A percentile compares a stretch with the other conserved stretches of the same genome.
Conservation (phyloP, 2,113 vertebrate genomes). For the Pycnonotus jocosus region DNA sequence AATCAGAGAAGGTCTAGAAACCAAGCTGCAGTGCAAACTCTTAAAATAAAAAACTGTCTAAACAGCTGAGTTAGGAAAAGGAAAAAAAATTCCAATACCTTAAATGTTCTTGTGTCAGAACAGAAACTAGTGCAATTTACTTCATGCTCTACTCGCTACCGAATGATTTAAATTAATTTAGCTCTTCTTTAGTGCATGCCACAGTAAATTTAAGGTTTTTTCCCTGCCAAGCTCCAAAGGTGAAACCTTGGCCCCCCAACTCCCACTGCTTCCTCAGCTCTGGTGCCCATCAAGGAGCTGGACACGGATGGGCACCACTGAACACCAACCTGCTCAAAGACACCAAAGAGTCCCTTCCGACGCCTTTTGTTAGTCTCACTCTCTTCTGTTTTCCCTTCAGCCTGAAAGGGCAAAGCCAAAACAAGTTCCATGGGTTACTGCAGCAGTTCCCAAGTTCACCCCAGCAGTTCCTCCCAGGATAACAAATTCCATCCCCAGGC, state of each 20-base stretch:
- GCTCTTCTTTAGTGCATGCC: not conserved
- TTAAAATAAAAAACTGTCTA: not conserved
- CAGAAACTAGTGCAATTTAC: not conserved
- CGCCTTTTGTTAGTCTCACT: slow-evolving; percentile 87
- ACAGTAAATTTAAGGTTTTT: not conserved
- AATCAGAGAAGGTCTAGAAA: not conserved
- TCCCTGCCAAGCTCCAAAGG: not conserved
- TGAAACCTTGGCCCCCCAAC: not conserved
- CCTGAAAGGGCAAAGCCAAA: slow-evolving; percentile 65
- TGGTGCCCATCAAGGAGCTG: not conserved
- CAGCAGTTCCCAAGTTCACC: not conserved
- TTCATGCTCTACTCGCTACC: not conserved
- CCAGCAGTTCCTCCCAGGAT: not conserved
- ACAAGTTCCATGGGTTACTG: not conserved
- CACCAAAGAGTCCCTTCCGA: slow-evolving; percentile 73
- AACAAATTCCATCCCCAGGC: not conserved
- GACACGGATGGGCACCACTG: not conserved
- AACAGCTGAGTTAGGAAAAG: not conserved
- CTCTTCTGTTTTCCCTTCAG: slow-evolving; percentile 81
- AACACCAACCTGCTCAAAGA: slow-evolving; percentile 84
- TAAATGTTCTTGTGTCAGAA: not conserved
- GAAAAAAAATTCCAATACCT: not conserved
- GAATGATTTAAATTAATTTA: not conserved
- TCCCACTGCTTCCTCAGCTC: not conserved
- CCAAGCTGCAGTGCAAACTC: not conserved